A percentile compares a stretch with the other conserved stretches of the same genome.
Conservation (phyloP, 2,797 vertebrate species). For the Macropodus opercularis region DNA sequence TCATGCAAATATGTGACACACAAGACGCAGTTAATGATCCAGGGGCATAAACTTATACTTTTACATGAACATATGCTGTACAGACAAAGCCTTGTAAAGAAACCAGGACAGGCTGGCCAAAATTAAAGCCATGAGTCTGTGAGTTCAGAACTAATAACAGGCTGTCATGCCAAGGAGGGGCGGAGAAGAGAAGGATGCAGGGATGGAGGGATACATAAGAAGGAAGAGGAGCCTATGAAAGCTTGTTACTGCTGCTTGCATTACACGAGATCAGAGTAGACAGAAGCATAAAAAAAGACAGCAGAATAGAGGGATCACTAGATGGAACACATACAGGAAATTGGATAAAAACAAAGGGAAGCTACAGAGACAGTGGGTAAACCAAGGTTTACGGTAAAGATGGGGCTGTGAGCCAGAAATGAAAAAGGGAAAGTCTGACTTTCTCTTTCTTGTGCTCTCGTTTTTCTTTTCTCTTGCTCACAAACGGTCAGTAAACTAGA, state of each 20-base stretch:
- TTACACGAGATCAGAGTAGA: conserved; percentile 55
- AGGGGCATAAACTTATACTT: not conserved
- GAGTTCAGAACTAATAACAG: conserved; percentile 70
- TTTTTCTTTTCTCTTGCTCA: conserved; percentile 22
- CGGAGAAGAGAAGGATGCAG: conserved; percentile 44
- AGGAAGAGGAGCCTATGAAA: conserved; percentile 44
- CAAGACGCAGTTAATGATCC: too few relatives aligned
- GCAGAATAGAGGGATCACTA: conserved; percentile 19
- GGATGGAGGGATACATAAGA: conserved; percentile 50
- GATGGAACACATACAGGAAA: conserved; percentile 9
- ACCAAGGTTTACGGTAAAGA: conserved; percentile 3
- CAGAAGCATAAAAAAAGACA: conserved; percentile 21
- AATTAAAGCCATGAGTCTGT: conserved; percentile 67
- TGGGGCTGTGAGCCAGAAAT: conserved; percentile 8
- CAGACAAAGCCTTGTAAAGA: conserved; percentile 1
- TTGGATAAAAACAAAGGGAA: conserved; percentile 1
- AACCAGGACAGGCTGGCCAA: conserved; percentile 46
- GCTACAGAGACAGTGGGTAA: conserved; percentile 4
- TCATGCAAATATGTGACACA: not conserved
- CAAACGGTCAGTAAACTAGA: conserved; percentile 47
- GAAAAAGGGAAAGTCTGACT: not conserved
- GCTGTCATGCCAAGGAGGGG: conserved; percentile 62
- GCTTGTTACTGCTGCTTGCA: conserved; percentile 34
- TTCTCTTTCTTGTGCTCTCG: too few relatives aligned
- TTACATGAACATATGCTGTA: conserved; percentile 2